phyloP scores from a whole-genome alignment of 1,140 invertebrate species.

The Tetranychus urticae region DNA sequence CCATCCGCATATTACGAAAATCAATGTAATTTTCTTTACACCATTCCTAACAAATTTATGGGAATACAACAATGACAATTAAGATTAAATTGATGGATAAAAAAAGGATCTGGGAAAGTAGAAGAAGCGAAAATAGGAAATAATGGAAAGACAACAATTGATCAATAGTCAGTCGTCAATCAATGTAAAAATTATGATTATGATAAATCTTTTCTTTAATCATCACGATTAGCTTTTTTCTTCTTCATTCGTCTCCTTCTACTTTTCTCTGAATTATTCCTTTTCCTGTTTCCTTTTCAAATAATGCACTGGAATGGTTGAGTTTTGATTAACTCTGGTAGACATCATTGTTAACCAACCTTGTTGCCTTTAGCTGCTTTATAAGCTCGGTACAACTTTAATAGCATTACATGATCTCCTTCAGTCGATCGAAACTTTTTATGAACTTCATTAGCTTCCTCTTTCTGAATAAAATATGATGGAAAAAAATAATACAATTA shows the following conservation, averaged over 20 bases:
- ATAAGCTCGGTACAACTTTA: conserved; percentile 67
- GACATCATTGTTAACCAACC: conserved; percentile 18
- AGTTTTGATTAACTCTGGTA: too few species aligned
- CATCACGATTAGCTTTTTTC: too few species aligned
- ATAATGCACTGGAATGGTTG: too few species aligned
- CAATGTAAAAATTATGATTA: too few species aligned
- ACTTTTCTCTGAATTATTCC: too few species aligned
- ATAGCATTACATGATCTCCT: conserved; percentile 73
- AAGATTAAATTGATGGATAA: neutral
- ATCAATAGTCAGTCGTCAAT: neutral
- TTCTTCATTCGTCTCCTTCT: too few species aligned
- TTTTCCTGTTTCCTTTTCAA: too few species aligned
- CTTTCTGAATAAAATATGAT: conserved; percentile 23
- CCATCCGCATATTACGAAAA: conserved; percentile 55
- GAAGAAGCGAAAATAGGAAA: too few species aligned
- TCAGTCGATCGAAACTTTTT: conserved; percentile 59
- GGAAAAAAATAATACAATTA: neutral
- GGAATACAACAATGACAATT: neutral
- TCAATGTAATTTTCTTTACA: conserved; percentile 75
- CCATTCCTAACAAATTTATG: conserved; percentile 39
- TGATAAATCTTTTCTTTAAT: too few species aligned
- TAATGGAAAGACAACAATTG: neutral
- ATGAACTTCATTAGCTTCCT: conserved; percentile 37
- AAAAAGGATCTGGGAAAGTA: neutral
- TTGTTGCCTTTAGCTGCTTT: conserved; percentile 44